Conservation (phyloP, 2,113 vertebrate species). For the Drymodes brunneopygia region DNA sequence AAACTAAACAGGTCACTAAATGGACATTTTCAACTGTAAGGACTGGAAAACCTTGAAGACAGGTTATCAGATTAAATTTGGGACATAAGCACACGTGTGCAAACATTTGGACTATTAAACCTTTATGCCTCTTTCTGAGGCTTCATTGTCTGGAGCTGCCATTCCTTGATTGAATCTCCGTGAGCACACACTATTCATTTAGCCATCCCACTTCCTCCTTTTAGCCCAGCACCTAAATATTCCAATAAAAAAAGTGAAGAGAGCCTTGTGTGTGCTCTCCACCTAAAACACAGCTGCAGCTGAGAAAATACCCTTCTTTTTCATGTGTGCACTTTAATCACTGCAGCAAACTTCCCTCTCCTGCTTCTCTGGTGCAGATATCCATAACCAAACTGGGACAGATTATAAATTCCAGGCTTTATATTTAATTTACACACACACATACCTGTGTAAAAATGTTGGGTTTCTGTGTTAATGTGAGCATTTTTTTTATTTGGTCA, state of each 20-base stretch:
- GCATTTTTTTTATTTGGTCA: not conserved
- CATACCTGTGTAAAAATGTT: not conserved
- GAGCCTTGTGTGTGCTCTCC: constrained; percentile 54
- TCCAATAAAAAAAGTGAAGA: constrained; percentile 63
- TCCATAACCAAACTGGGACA: not conserved
- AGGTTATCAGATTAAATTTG: constrained; percentile 52
- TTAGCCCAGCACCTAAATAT: constrained; percentile 46
- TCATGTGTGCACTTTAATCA: constrained; percentile 58
- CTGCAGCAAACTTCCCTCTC: not conserved
- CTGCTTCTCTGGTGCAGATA: not conserved
- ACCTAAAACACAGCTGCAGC: constrained; percentile 66
- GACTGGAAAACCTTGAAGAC: constrained; percentile 20
- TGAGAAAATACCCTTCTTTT: constrained; percentile 63
- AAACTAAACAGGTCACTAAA: constrained; percentile 6
- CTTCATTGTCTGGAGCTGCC: constrained; percentile 49
- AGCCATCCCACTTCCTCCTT: constrained; percentile 57
- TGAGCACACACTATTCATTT: constrained; percentile 50
- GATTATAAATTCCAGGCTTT: not conserved
- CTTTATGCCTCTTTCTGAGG: constrained; percentile 48
- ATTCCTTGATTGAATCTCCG: constrained; percentile 45
- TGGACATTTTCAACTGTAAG: not conserved
- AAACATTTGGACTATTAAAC: constrained; percentile 52
- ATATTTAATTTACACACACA: not conserved
- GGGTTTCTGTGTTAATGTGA: not conserved
- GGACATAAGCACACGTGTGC: constrained; percentile 32